Conservation (phyloP, 2,888 invertebrate genomes). For the Pherbina coryleti region DNA sequence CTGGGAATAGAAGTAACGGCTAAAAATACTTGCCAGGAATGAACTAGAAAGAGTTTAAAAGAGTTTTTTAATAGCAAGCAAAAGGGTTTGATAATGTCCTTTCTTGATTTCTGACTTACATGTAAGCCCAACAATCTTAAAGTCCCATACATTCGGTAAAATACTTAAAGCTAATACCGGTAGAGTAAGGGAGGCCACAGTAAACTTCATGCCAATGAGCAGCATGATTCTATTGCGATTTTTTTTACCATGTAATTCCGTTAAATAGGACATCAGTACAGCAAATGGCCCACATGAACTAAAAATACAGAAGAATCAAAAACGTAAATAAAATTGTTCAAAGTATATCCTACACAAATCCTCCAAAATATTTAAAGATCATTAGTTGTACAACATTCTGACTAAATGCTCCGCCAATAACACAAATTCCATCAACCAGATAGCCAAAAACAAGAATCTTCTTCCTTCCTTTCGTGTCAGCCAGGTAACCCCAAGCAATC, state of each 20-base stretch:
- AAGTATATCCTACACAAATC: slow-evolving; percentile 77
- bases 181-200: slow-evolving; percentile 75
- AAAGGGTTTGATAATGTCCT: no score
- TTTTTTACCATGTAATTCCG: slow-evolving; percentile 79
- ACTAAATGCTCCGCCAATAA: slow-evolving; percentile 75
- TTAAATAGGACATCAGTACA: slow-evolving; percentile 78
- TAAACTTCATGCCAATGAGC: slow-evolving; percentile 77
- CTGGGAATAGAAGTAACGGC: slow-evolving; percentile 74
- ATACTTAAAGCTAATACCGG: slow-evolving; percentile 82
- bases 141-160: slow-evolving; percentile 75
- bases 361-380: slow-evolving; percentile 78
- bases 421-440: slow-evolving; percentile 75
- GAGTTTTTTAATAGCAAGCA: no score
- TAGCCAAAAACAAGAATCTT: slow-evolving; percentile 78
- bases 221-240: slow-evolving; percentile 78
- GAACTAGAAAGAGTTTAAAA: slow-evolving; percentile 49
- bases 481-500: slow-evolving; percentile 82
- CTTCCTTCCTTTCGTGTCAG: slow-evolving; percentile 79
- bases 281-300: slow-evolving; percentile 82
- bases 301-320: neutral
- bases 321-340: neutral
- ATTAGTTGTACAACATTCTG: slow-evolving; percentile 78
- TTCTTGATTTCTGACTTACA: slow-evolving; percentile 36
- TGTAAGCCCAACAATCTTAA: slow-evolving; percentile 66
- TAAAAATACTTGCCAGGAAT: slow-evolving; percentile 70